These are phyloP conservation scores for Neogale vison DNA, from an alignment of 2,113 vertebrate genomes.

Conservation along the genomic window DNA sequence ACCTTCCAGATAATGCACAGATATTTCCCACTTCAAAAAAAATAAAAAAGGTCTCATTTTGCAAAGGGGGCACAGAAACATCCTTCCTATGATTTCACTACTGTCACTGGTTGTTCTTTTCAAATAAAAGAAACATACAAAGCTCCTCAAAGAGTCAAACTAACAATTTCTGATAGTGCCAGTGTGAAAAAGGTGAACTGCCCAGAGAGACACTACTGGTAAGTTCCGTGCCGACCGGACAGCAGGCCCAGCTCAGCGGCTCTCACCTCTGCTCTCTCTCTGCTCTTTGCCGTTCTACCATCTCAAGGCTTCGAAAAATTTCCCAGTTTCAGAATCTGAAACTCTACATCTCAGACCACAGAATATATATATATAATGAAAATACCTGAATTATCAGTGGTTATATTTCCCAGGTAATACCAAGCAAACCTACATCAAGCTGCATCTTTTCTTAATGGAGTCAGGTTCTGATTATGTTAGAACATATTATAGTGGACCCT, in stretches of 20 bases:
- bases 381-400: not conserved
- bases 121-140: not conserved
- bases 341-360: not conserved
- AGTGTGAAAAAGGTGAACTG: not conserved
- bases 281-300: rapidly evolving
- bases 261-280: no score
- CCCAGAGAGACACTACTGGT: rapidly evolving
- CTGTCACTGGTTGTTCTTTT: not conserved
- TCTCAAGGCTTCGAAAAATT: not conserved
- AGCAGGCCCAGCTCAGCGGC: not conserved
- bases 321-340: not conserved
- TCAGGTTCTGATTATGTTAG: not conserved
- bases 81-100: not conserved
- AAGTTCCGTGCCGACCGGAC: not conserved
- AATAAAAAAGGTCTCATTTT: not conserved
- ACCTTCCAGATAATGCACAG: not conserved
- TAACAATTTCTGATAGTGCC: not conserved
- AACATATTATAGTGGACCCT: not conserved
- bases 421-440: not conserved
- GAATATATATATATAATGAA: not conserved
- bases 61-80: not conserved
- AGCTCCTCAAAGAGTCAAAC: not conserved
- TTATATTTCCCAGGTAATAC: not conserved
- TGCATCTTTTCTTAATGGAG: not conserved
- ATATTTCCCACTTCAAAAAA: not conserved